These are phyloP conservation scores for Sylvilagus floridanus DNA, from an alignment of 2,797 vertebrate species.

Conservation along the genomic window DNA sequence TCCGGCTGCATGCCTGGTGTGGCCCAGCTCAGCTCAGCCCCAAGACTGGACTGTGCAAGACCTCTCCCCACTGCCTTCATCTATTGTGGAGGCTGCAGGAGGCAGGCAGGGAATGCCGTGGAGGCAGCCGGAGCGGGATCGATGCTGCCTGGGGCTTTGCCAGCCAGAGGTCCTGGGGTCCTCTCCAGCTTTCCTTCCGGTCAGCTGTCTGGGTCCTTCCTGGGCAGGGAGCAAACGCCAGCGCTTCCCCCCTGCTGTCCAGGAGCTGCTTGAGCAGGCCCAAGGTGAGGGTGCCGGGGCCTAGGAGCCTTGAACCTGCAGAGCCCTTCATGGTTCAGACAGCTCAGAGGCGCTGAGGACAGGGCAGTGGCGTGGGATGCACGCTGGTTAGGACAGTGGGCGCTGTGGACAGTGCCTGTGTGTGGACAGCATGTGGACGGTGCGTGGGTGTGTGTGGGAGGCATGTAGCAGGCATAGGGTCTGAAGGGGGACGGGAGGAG, in stretches of 20 bases:
- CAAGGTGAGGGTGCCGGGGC: neutral
- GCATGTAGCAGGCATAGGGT: too few relatives aligned
- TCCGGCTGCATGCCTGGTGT: too few relatives aligned
- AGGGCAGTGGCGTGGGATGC: rapidly evolving
- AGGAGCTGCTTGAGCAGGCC: neutral
- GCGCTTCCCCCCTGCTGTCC: neutral
- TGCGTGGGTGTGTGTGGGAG: neutral
- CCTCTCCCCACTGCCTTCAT: too few relatives aligned
- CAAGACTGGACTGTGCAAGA: neutral
- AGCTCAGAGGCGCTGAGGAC: neutral
- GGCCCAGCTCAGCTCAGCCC: neutral
- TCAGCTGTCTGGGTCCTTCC: neutral
- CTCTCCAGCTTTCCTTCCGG: neutral
- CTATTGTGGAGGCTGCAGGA: neutral
- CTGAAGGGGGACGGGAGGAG: neutral
- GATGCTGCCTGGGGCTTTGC: neutral
- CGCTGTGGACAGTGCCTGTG: neutral
- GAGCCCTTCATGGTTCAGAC: too few relatives aligned
- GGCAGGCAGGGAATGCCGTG: neutral
- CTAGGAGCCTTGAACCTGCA: too few relatives aligned
- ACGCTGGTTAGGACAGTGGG: rapidly evolving
- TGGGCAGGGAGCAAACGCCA: neutral
- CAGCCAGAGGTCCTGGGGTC: neutral
- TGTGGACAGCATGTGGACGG: rapidly evolving
- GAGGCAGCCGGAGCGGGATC: rapidly evolving